Evolutionary conservation across 2,113 vertebrate species (phyloP), one percentile per base, ranked within the genome.

Genomic region (Semnornis frantzii): DNA sequence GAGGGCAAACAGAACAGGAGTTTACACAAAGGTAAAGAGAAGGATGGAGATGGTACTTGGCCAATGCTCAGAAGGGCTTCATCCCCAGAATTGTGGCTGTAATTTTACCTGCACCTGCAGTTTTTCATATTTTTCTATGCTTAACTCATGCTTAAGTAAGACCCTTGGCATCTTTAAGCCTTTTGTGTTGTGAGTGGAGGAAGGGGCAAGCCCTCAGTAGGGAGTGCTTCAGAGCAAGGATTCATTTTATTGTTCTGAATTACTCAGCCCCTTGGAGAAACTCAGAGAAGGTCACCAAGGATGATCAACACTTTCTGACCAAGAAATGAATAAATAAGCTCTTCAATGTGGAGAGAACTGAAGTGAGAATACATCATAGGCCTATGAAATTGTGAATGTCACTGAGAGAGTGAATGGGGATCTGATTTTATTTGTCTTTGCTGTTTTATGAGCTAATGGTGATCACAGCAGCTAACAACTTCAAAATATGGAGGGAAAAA

Each of bases 181-280:
- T 90, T 92, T 94, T 74, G 74, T 63, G 18, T 23, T 81, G 60
- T 66, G 69, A 89, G 12, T 70, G 55, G 31, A 84, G 70, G 84
- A 93, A 64, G 39, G 78, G 31, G 78, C 78, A 65, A 85, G 23
- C 20, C 89, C 59, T 18, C 55, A 72, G 9, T 19, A 82, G 84
- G 66, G 74, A 91, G 71, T 91, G 63, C 23, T 93, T 96, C 87
- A 63, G 55, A 92, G 66, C 8, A 84, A 89, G 74, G 55, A 92
- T 87, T 95, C 89, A 91, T 96, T 87, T 92, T 89, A 86, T 5
- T 71, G 62, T 48, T 83, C 62, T 91, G 71, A 94, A 79, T 79
- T 66, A 79, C 62, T 59, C 24, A 84, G 73, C 89, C 55, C 58
- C 58, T 92, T 58, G 82, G n/a, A 86, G 69, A 87, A 92, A 89